phyloP scores from a whole-genome alignment of 1,140 invertebrate genomes.

The Ganaspis sp. region DNA sequence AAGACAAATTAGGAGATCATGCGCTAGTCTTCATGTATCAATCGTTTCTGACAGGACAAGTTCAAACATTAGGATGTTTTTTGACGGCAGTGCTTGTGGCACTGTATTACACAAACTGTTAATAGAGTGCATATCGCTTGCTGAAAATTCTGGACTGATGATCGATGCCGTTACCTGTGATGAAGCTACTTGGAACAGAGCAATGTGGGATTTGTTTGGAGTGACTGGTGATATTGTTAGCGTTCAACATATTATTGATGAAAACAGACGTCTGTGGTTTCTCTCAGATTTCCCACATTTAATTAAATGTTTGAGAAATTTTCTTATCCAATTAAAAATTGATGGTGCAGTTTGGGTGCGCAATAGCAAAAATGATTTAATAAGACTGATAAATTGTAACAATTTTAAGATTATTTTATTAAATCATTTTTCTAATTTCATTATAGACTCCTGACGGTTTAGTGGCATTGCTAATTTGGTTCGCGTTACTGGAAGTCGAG shows the following conservation, averaged over 20 bases:
- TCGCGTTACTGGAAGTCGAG: constrained; percentile 18
- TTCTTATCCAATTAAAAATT: background rate
- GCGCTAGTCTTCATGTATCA: constrained; percentile 61
- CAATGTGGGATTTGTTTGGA: constrained; percentile 50
- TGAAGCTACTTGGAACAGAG: constrained; percentile 46
- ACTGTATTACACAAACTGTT: too few relatives aligned
- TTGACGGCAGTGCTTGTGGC: constrained; percentile 53
- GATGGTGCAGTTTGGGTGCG: background rate
- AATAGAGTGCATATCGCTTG: too few relatives aligned
- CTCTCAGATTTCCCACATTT: constrained; percentile 46
- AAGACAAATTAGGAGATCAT: constrained; percentile 52
- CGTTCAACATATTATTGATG: constrained; percentile 36
- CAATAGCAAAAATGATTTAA: background rate
- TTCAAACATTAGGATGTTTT: constrained; percentile 56
- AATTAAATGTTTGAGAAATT: constrained; percentile 40
- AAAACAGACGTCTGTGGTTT: constrained; percentile 43
- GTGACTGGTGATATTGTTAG: constrained; percentile 35
- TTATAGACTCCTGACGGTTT: constrained; percentile 39
- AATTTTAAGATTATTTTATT: background rate
- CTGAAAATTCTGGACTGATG: too few relatives aligned
- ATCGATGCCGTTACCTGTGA: too few relatives aligned
- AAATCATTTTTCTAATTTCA: constrained; percentile 12
- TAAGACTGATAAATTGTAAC: background rate
- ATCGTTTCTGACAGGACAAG: constrained; percentile 53
- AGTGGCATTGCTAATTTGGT: constrained; percentile 33